Base-by-base conservation (phyloP, 2,113 vertebrate genomes). In the Eurypyga helias region DNA sequence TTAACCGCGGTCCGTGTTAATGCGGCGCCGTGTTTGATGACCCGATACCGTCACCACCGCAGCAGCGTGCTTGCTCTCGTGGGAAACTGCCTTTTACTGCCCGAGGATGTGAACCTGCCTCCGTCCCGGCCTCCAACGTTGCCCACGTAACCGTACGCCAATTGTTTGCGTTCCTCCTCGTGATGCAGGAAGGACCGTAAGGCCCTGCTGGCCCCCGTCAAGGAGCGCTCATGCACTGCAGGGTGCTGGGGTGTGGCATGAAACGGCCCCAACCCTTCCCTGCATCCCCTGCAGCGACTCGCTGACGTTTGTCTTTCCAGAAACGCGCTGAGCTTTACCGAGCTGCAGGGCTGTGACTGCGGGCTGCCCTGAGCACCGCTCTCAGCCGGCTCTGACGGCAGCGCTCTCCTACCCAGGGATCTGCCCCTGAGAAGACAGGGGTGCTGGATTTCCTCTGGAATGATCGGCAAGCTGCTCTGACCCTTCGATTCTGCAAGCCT, bases 361-460 rank as follows among this genome's bases (percentile, higher is more conserved):
- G 58, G 65, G 66, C 75, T 89, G 69, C 77, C 43, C 8, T n/a
- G 83, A 51, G 38, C 48, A 4, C 1, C 28, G 15, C 25, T 24
- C 29, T 13, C 0, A 1, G 18, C 17, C 58, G 43, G 29, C 12
- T 55, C 71, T 57, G 38, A 5, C 51, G 19, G 31, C 41, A 41
- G 82, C 69, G 33, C 54, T 86, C 6, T 0, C 2, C 1, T 34
- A 0, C 0, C 0, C 0, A 2, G 14, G 86, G 58, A 21, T 95
- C 66, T 77, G 58, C 21, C 52, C 55, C 24, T 17, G 16, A 12
- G 8, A 51, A 43, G 31, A 29, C 17, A 1, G 16, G 67, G 61
- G 8, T 46, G 75, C 67, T 46, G 77, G 33, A 34, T 85, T 72
- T 49, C 52, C 60, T 28, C 41, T 18, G 0, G 1, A 71, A 12